Conservation (phyloP, 37 sponge, comb jelly and placozoan genomes). For the Halichondria panicea region DNA sequence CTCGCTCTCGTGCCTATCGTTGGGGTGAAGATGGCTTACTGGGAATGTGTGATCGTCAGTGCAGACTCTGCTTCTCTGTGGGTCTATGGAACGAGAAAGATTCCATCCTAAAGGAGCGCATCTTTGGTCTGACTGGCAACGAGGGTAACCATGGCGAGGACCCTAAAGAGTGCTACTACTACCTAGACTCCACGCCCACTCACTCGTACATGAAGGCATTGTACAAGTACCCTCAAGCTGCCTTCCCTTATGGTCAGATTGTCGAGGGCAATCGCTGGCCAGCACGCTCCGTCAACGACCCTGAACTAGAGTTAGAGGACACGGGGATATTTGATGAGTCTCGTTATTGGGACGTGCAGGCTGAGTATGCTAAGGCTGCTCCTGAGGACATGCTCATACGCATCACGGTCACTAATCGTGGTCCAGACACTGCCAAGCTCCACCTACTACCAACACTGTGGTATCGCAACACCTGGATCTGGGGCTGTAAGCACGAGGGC, state of each 20-base stretch:
- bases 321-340: constrained; percentile 80
- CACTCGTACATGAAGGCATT: constrained; percentile 95
- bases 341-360: constrained; percentile 90
- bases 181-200: constrained; percentile 96
- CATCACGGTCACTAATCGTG: constrained; percentile 80
- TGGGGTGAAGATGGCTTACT: constrained; percentile 97
- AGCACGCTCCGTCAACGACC: constrained; percentile 47
- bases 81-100: constrained; percentile 93
- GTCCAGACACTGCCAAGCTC: constrained; percentile 55
- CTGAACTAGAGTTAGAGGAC: constrained; percentile 88
- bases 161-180: constrained; percentile 95
- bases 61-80: constrained; percentile 88
- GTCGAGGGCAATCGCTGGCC: constrained; percentile 80
- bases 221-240: constrained; percentile 92
- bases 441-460: constrained; percentile 95
- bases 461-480: constrained; percentile 97
- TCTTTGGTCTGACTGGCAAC: constrained; percentile 88
- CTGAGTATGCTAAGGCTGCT: constrained; percentile 82
- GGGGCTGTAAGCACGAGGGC: constrained; percentile 96
- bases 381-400: constrained; percentile 80
- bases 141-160: constrained; percentile 98
- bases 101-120: constrained; percentile 92
- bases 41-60: constrained; percentile 93
- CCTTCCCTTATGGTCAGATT: constrained; percentile 83
- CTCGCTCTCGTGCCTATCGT: constrained; percentile 89